Evolutionary conservation across 92 coral and sea anemone species (phyloP), one percentile per base, ranked within the genome.

Genomic region (Porites cylindrica): DNA sequence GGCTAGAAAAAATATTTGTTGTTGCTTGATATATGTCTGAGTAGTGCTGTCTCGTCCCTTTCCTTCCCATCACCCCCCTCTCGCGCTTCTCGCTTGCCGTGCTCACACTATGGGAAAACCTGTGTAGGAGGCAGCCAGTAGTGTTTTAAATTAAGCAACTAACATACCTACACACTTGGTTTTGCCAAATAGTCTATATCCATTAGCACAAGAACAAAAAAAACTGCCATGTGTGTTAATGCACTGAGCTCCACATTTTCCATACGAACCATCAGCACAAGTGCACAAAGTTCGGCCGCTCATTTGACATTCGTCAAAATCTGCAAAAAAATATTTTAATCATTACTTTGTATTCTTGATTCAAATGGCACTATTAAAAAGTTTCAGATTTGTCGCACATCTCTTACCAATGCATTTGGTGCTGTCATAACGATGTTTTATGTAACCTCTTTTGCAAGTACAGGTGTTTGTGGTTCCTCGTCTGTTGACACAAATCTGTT

Each of bases 331-430:
- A 38, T 0, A 38, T 38, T 2, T 10, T 12, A 71, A 16, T 2
- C 47, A n/a, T 47, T 3, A 17, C 51, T 72, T 5, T 47, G 24
- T 16, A 21, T 12, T 47, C 11, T 68, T 70, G 14, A 8, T 9
- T 14, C 16, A 32, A 32, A 14, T 1, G 11, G n/a, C 7, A 3
- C 17, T 10, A 8, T 29, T 16, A 32, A 32, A 32, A 32, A 32
- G 43, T 32, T 32, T 32, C 43, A 32, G 43, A 32, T 32, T 32
- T 32, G 43, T 32, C 43, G 43, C 43, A 32, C 43, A 32, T 11
- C n/a, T 72, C 56, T 72, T 72, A 72, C 76, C 76, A 72, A 13
- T 4, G 76, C 76, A 72, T n/a, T 10, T 50, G 21, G 14, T 43
- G 59, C 23, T 16, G 58, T 72, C 43, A 4, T 32, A 0, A 32